Conservation (phyloP, 2,888 invertebrate species). For the Torymus auratus region DNA sequence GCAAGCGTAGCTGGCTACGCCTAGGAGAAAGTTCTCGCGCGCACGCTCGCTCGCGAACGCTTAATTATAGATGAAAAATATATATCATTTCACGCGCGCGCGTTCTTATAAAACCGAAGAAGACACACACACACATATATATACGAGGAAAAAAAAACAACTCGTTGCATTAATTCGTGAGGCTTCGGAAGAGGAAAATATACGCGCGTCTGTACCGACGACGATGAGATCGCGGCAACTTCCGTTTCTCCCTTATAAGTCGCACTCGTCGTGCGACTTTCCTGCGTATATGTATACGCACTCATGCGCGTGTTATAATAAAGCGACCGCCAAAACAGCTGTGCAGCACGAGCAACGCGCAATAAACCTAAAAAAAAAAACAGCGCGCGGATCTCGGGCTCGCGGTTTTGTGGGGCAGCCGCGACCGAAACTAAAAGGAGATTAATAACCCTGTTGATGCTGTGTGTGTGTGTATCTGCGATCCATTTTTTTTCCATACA, state of each 20-base stretch:
- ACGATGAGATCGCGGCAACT: conserved; percentile 13
- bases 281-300: background rate
- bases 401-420: conserved; percentile 34
- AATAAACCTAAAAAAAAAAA: conserved; percentile 37
- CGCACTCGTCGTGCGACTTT: conserved; percentile 41
- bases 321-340: conserved; percentile 29
- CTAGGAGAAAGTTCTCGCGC: conserved; percentile 42
- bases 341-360: conserved; percentile 10
- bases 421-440: background rate
- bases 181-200: too few relatives aligned
- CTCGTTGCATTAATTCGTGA: too few relatives aligned
- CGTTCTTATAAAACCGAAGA: background rate
- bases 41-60: conserved; percentile 2
- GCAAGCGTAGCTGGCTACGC: conserved; percentile 54
- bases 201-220: too few relatives aligned
- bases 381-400: background rate
- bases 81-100: conserved; percentile 33
- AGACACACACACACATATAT: background rate
- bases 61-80: conserved; percentile 40
- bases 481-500: too few relatives aligned
- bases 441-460: background rate
- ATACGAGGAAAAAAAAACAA: background rate
- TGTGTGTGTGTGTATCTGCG: too few relatives aligned
- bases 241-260: conserved; percentile 49
- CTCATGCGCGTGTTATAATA: too few relatives aligned